phyloP scores from a whole-genome alignment of 2,888 invertebrate species.

The Pachydiplax longipennis region DNA sequence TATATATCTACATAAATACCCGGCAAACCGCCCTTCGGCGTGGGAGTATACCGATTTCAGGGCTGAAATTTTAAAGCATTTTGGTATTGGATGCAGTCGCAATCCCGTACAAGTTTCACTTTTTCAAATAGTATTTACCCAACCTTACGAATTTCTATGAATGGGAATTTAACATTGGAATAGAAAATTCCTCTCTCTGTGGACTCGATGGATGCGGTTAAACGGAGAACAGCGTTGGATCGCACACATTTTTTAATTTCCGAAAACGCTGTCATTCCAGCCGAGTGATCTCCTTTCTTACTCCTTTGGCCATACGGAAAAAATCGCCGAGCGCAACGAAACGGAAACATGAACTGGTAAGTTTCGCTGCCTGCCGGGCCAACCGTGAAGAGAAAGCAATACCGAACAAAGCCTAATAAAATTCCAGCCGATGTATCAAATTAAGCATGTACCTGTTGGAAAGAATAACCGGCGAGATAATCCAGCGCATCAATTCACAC shows the following conservation, averaged over 20 bases:
- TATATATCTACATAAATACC: too few relatives aligned
- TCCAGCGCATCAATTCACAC: background rate
- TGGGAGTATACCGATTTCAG: too few relatives aligned
- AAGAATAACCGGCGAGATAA: background rate
- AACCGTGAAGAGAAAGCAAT: background rate
- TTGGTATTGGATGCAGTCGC: too few relatives aligned
- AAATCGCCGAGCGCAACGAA: background rate
- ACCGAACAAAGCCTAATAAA: background rate
- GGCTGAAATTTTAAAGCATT: too few relatives aligned
- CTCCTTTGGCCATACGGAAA: background rate
- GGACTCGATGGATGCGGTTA: too few relatives aligned
- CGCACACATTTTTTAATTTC: background rate
- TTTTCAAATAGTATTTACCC: too few relatives aligned
- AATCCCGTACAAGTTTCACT: too few relatives aligned
- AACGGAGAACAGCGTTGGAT: too few relatives aligned
- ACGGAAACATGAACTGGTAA: background rate
- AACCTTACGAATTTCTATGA: too few relatives aligned
- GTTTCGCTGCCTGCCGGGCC: background rate
- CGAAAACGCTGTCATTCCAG: background rate
- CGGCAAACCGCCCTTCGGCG: too few relatives aligned
- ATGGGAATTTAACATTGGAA: too few relatives aligned
- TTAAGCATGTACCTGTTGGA: conserved; percentile 5
- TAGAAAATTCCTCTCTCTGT: too few relatives aligned
- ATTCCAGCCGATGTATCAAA: conserved; percentile 13
- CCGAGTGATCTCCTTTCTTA: background rate